phyloP scores from a whole-genome alignment of 2,113 vertebrate species.

The Chlorodrepanis virens region DNA sequence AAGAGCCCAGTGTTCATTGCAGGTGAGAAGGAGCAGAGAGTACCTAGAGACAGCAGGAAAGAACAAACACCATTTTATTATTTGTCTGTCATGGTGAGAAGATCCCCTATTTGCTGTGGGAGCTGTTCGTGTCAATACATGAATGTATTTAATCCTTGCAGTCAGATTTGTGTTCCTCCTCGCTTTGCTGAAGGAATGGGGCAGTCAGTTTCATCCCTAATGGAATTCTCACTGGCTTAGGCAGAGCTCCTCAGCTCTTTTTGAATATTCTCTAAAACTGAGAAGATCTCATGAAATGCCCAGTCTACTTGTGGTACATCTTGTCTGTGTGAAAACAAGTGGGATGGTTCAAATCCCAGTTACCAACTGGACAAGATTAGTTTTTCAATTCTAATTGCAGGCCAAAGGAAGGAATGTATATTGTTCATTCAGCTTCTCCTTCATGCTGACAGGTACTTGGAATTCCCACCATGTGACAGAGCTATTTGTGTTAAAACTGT shows the following conservation, averaged over 20 bases:
- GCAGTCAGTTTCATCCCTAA: not conserved
- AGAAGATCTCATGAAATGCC: not conserved
- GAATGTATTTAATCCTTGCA: not conserved
- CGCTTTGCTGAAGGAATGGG: not conserved
- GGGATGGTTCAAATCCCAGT: not conserved
- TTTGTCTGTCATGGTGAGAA: not conserved
- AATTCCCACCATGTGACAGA: conserved; percentile 1
- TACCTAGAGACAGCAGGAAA: not conserved
- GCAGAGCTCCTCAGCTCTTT: not conserved
- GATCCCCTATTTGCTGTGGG: not conserved
- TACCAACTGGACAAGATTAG: not conserved
- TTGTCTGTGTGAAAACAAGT: not conserved
- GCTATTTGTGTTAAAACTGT: conserved; percentile 44
- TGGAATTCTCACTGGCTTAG: not conserved
- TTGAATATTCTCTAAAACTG: not conserved
- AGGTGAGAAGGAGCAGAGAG: not conserved
- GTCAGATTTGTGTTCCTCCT: not conserved
- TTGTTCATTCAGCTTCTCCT: not conserved
- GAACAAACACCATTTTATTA: not conserved
- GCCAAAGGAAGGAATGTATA: not conserved
- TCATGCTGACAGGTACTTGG: conserved; percentile 39
- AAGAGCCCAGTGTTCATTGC: not conserved
- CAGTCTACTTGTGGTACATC: not conserved
- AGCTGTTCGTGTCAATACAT: not conserved
- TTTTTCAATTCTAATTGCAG: not conserved